Conservation (phyloP, 2,797 vertebrate species). For the Channa striata region DNA sequence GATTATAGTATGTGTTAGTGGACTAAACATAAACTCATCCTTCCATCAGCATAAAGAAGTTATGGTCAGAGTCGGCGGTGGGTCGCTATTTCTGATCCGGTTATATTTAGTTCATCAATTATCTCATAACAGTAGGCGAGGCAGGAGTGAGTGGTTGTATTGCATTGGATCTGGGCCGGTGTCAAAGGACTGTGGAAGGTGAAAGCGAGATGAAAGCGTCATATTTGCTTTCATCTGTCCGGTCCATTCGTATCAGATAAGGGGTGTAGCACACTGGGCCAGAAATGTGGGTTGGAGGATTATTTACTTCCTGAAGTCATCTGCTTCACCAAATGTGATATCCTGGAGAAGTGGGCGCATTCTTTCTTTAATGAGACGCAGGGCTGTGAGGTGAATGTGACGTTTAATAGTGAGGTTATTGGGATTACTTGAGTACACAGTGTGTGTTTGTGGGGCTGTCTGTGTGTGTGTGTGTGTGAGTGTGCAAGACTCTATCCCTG, state of each 20-base stretch:
- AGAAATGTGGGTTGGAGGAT: slow-evolving; percentile 31
- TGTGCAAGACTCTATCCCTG: slow-evolving; percentile 5
- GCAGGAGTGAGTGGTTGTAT: slow-evolving; percentile 31
- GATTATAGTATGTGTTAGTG: too few relatives aligned
- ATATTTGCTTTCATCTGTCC: slow-evolving; percentile 59
- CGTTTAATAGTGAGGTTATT: slow-evolving; percentile 51
- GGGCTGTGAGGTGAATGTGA: slow-evolving; percentile 15
- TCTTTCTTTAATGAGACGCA: slow-evolving; percentile 16
- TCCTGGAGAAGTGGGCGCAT: slow-evolving; percentile 20
- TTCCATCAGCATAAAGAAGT: neutral
- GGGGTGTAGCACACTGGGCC: slow-evolving; percentile 16
- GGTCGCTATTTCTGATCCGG: slow-evolving; percentile 10
- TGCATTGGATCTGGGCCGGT: slow-evolving; percentile 30
- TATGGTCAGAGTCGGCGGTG: neutral
- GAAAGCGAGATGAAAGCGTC: slow-evolving; percentile 49
- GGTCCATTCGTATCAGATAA: slow-evolving; percentile 53
- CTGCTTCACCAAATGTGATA: slow-evolving; percentile 35
- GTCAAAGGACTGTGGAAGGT: slow-evolving; percentile 53
- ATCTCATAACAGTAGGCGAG: slow-evolving; percentile 32
- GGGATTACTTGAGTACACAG: slow-evolving; percentile 31
- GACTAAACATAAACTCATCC: neutral
- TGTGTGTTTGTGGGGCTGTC: slow-evolving; percentile 43
- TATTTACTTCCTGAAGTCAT: slow-evolving; percentile 51
- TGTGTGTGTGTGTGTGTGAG: slow-evolving; percentile 27
- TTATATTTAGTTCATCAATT: slow-evolving; percentile 51